A percentile compares a stretch with the other conserved stretches of the same genome.
phyloP scores from a whole-genome alignment of 2,888 invertebrate genomes.

The Drosophila parthenogenetica region DNA sequence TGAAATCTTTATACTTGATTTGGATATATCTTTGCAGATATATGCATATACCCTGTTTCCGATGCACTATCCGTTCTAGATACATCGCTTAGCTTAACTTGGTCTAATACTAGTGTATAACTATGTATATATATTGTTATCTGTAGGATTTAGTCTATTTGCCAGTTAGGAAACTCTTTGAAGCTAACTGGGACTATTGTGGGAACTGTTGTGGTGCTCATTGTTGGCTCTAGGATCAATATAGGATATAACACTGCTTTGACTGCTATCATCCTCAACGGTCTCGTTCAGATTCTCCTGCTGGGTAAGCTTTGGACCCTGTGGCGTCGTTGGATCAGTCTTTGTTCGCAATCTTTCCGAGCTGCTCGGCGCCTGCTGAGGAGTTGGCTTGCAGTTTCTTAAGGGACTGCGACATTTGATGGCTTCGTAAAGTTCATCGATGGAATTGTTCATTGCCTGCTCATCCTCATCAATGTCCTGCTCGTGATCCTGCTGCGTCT shows the following conservation, averaged over 20 bases:
- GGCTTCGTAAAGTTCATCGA: conserved; percentile 90
- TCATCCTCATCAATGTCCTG: conserved; percentile 59
- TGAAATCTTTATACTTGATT: too few species aligned
- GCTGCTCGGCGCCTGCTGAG: conserved; percentile 27
- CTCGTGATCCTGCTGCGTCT: not conserved
- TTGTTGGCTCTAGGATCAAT: conserved; percentile 82
- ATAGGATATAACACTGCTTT: conserved; percentile 84
- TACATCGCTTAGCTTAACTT: not conserved
- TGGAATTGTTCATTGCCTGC: conserved; percentile 81
- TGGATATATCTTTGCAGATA: conserved; percentile 5
- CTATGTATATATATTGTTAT: conserved; percentile 4
- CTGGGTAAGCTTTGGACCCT: not conserved
- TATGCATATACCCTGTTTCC: not conserved
- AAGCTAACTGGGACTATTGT: conserved; percentile 60
- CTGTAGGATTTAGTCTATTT: conserved; percentile 20
- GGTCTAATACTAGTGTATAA: conserved; percentile 24
- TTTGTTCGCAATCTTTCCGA: conserved; percentile 38
- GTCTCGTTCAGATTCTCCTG: conserved; percentile 68
- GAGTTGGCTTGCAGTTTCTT: conserved; percentile 32
- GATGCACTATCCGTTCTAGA: conserved; percentile 3
- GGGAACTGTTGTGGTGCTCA: conserved; percentile 30
- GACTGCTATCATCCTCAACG: conserved; percentile 85
- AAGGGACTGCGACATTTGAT: conserved; percentile 85
- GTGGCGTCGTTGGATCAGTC: conserved; percentile 16
- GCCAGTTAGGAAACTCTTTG: conserved; percentile 14